Evolutionary conservation across 2,888 invertebrate genomes (phyloP).

Genomic region (Meiosimyza platycephala): DNA sequence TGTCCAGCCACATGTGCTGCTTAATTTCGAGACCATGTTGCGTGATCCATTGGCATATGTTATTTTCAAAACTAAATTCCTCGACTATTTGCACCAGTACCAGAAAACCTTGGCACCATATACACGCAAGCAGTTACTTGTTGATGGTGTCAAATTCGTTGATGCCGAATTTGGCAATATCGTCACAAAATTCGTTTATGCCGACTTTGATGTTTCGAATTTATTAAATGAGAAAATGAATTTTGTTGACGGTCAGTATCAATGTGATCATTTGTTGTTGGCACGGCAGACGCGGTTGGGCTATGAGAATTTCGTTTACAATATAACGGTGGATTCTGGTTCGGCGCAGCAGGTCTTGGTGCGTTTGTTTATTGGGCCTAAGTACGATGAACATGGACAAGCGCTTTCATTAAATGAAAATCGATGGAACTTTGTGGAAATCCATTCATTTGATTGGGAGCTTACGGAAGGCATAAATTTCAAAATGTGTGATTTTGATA

Average conservation of each 20-base stretch:
- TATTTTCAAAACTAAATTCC: slow-evolving; percentile 71
- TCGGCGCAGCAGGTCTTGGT: not conserved
- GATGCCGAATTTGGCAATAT: slow-evolving; percentile 73
- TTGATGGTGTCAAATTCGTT: slow-evolving; percentile 72
- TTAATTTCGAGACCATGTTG: slow-evolving; percentile 73
- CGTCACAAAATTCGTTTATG: slow-evolving; percentile 74
- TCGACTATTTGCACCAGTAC: slow-evolving; percentile 71
- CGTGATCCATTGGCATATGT: slow-evolving; percentile 79
- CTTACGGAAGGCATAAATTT: no score
- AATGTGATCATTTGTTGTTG: not conserved
- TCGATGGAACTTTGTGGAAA: no score
- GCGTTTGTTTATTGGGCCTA: not conserved
- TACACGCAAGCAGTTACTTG: slow-evolving; percentile 70
- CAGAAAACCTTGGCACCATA: slow-evolving; percentile 71
- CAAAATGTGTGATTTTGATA: no score
- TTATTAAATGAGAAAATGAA: slow-evolving; percentile 13
- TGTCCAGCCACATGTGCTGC: slow-evolving; percentile 71
- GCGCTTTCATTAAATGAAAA: no score
- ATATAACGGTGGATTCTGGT: not conserved
- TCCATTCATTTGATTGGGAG: no score
- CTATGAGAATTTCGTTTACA: not conserved
- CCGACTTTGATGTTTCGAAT: slow-evolving; percentile 69
- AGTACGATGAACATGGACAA: no score
- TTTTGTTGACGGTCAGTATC: slow-evolving; percentile 1
- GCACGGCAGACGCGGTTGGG: not conserved